Evolutionary conservation across 2,113 vertebrate genomes (phyloP).

Genomic region (Platichthys flesus): DNA sequence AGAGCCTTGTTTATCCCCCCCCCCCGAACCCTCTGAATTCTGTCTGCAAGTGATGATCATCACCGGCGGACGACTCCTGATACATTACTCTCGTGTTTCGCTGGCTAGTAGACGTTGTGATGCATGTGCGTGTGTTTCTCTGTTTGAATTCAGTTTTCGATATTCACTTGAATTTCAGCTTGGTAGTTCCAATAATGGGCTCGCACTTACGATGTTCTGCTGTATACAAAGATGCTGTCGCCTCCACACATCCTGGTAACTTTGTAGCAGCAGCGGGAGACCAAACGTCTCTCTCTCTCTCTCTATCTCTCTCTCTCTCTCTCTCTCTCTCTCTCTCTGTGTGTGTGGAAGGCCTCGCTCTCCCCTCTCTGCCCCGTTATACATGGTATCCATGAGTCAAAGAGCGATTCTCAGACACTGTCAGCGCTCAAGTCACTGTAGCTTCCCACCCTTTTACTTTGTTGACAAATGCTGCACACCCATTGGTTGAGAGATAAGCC

Average conservation of each 20-base stretch:
- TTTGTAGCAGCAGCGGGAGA: constrained; percentile 35
- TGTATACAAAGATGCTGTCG: constrained; percentile 44
- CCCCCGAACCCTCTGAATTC: neutral
- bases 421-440: constrained; percentile 21
- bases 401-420: constrained; percentile 26
- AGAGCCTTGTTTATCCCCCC: constrained; percentile 22
- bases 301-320: too few relatives aligned
- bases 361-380: constrained; percentile 72
- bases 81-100: neutral
- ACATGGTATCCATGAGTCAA: constrained; percentile 89
- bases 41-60: neutral
- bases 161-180: neutral
- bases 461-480: constrained; percentile 36
- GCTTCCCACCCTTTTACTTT: constrained; percentile 3
- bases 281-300: neutral
- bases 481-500: constrained; percentile 4
- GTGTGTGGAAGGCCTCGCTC: constrained; percentile 8
- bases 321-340: too few relatives aligned
- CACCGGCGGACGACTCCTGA: neutral
- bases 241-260: constrained; percentile 19
- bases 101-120: constrained; percentile 18
- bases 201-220: constrained; percentile 40
- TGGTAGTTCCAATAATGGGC: constrained; percentile 22
- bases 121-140: constrained; percentile 23
- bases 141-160: constrained; percentile 8